Evolutionary conservation across 2,888 invertebrate genomes (phyloP).

Genomic region (Dolichopus griseipennis): DNA sequence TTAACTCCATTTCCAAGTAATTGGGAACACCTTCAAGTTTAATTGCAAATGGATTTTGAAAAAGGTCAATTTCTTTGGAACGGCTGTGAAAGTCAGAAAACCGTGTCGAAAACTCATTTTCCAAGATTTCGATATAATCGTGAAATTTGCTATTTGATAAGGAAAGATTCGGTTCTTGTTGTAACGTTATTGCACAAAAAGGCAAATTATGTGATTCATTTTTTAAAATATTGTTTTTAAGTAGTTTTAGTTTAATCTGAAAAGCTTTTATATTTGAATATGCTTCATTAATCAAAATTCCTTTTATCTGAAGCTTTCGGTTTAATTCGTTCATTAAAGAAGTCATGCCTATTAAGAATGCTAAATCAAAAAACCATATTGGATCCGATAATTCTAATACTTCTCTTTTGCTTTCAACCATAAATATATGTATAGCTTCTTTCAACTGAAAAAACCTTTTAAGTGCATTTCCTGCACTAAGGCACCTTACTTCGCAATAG

Average conservation of each 20-base stretch:
- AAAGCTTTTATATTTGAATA: slow-evolving; percentile 9
- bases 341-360: slow-evolving; percentile 11
- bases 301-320: slow-evolving; percentile 12
- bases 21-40: slow-evolving; percentile 11
- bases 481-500: slow-evolving; percentile 11
- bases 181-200: neutral
- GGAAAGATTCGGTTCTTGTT: no score
- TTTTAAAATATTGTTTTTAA: slow-evolving; percentile 5
- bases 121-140: no score
- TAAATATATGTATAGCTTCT: slow-evolving; percentile 11
- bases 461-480: slow-evolving; percentile 13
- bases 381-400: slow-evolving; percentile 11
- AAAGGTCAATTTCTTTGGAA: no score
- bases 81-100: no score
- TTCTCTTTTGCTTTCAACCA: slow-evolving; percentile 10
- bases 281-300: slow-evolving; percentile 9
- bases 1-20: slow-evolving; percentile 11
- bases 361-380: slow-evolving; percentile 10
- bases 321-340: slow-evolving; percentile 12
- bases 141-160: no score
- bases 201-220: slow-evolving; percentile 7
- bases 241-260: slow-evolving; percentile 9
- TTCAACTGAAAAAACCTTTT: slow-evolving; percentile 12
- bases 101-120: no score
- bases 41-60: slow-evolving; percentile 7